Percentiles rank a stretch among this genome's conserved stretches.
Conservation (phyloP, 2,888 invertebrate species). For the Dorcus parallelipipedus region DNA sequence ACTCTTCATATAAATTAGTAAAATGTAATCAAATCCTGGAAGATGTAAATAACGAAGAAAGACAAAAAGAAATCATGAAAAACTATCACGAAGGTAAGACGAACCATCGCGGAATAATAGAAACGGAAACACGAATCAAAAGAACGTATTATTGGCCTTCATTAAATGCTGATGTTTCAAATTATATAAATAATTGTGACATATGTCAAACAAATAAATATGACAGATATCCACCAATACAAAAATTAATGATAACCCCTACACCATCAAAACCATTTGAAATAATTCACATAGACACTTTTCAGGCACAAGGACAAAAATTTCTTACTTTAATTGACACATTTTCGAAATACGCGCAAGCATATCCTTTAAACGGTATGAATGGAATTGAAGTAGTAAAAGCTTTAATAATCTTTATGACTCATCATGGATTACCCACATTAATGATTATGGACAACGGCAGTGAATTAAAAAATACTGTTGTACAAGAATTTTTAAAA, state of each 20-base stretch:
- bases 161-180: not conserved
- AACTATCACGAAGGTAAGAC: slow-evolving; percentile 1
- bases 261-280: slow-evolving; percentile 10
- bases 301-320: slow-evolving; percentile 10
- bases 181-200: slow-evolving; percentile 1
- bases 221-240: not conserved
- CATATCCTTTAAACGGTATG: slow-evolving; percentile 6
- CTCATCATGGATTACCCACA: not conserved
- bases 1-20: not conserved
- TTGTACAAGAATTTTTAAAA: not conserved
- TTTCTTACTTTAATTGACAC: slow-evolving; percentile 15
- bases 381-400: slow-evolving; percentile 1
- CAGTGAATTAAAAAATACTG: too few species aligned
- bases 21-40: not conserved
- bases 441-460: not conserved
- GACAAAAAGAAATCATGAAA: not conserved
- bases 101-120: slow-evolving; percentile 1
- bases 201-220: not conserved
- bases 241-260: not conserved
- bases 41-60: not conserved
- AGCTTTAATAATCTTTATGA: not conserved
- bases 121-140: not conserved
- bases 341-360: slow-evolving; percentile 15
- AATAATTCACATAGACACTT: slow-evolving; percentile 12
- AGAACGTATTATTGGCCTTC: not conserved